Evolutionary conservation across 2,113 vertebrate genomes (phyloP).

Genomic region (Bubo scandiacus): DNA sequence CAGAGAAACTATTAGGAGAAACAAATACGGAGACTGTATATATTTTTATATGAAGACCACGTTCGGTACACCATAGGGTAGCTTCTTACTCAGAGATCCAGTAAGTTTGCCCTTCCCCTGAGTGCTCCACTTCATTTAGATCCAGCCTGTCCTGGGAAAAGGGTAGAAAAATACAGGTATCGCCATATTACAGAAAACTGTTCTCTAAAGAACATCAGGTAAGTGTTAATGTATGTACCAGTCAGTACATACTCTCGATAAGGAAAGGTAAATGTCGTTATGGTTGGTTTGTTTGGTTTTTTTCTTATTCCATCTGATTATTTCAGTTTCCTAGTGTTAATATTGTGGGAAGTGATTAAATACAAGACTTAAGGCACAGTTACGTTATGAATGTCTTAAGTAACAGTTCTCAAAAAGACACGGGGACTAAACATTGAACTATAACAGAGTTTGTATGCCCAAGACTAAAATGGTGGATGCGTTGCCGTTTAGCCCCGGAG

Average conservation of each 20-base stretch:
- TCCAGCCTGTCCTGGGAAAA: constrained; percentile 26
- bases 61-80: constrained; percentile 50
- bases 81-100: constrained; percentile 53
- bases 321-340: background rate
- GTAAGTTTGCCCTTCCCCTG: constrained; percentile 45
- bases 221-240: constrained; percentile 46
- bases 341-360: background rate
- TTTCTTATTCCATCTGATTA: background rate
- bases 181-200: background rate
- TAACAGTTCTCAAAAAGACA: background rate
- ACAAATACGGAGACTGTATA: constrained; percentile 46
- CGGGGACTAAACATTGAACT: background rate
- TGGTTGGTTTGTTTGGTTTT: background rate
- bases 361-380: background rate
- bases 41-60: constrained; percentile 48
- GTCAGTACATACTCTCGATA: background rate
- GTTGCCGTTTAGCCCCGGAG: background rate
- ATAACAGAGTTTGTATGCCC: background rate
- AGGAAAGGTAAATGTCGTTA: constrained; percentile 11
- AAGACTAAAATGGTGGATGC: background rate
- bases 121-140: constrained; percentile 40
- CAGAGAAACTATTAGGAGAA: constrained; percentile 66
- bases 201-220: constrained; percentile 50
- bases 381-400: background rate
- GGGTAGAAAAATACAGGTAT: constrained; percentile 46